Base-by-base conservation (phyloP, 2,888 invertebrate genomes). In the Eristalis pertinax region DNA sequence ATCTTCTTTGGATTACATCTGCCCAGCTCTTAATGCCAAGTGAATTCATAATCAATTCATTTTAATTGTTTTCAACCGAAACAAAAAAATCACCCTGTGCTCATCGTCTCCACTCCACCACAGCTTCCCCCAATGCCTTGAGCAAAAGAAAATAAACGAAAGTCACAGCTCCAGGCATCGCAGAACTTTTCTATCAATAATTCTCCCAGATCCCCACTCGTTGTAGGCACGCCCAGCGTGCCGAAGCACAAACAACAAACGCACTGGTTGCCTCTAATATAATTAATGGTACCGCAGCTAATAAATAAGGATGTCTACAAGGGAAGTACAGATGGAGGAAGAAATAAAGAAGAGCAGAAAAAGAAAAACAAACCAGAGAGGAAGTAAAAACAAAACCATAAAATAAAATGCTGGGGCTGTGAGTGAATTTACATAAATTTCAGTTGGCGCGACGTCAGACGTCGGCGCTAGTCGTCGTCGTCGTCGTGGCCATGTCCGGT, bases 381-480 rank as follows among this genome's bases (percentile, higher is more conserved):
- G 63, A 32, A 19, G 24, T 32, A 68, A 68, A 75, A 70, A 50
- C 41, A 79, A 64, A 72, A 58, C 81, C 60, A 73, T 79, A 73
- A 79, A 72, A 79, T 79, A 79, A 76, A 67, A 76, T 68, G 68
- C 56, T 73, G 76, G 76, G 76, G 67, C 77, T 73, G 63, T 60
- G 50, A 82, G 85, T 58, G 70, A 82, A 86, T 86, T 86, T 78
- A 78, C 82, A 86, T 86, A 86, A 81, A 86, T 82, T 82, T 70
- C 60, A 38, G 50, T 19, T 19, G 50, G 4, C 8, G 50, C 19
- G 50, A 19, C 50, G 50, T 19, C 19, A 19, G 50, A 43, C 26
- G 2, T 15, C 1, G 41, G n/a, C 15, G 15, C 4, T 15, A 38
- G 13, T 41, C 41, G 22, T 24, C 60, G 26, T 60, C 60, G 24